Evolutionary conservation across 2,113 vertebrate species (phyloP).

Genomic region (Notarius quadriscutis): DNA sequence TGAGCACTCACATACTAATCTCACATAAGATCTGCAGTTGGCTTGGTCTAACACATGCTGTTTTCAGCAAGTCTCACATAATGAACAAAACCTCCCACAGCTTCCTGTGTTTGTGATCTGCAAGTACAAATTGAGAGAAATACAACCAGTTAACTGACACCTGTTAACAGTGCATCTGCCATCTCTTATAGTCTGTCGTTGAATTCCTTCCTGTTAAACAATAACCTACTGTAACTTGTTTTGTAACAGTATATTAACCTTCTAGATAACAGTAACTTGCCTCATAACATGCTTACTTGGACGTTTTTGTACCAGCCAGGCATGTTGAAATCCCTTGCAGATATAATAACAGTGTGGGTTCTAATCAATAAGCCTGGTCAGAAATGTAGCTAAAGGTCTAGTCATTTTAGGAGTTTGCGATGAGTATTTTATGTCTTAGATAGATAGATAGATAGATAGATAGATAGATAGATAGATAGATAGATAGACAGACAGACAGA

Average conservation of each 20-base stretch:
- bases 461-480: too few species aligned
- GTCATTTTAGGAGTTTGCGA: neutral
- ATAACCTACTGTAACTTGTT: too few species aligned
- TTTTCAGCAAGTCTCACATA: slow-evolving; percentile 13
- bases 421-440: neutral
- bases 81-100: slow-evolving; percentile 41
- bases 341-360: neutral
- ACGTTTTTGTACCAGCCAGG: neutral
- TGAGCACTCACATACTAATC: neutral
- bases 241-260: neutral
- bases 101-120: slow-evolving; percentile 45
- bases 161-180: slow-evolving; percentile 14
- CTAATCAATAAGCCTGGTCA: neutral
- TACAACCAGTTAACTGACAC: neutral
- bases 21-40: slow-evolving; percentile 14
- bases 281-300: neutral
- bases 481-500: too few species aligned
- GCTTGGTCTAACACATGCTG: slow-evolving; percentile 12
- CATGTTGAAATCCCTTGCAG: neutral
- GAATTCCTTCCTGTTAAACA: neutral
- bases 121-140: slow-evolving; percentile 21
- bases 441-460: too few species aligned
- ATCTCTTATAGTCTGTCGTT: neutral
- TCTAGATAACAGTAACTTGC: neutral
- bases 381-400: neutral